phyloP scores from a whole-genome alignment of 1,140 invertebrate species.

The Achatina immaculata region DNA sequence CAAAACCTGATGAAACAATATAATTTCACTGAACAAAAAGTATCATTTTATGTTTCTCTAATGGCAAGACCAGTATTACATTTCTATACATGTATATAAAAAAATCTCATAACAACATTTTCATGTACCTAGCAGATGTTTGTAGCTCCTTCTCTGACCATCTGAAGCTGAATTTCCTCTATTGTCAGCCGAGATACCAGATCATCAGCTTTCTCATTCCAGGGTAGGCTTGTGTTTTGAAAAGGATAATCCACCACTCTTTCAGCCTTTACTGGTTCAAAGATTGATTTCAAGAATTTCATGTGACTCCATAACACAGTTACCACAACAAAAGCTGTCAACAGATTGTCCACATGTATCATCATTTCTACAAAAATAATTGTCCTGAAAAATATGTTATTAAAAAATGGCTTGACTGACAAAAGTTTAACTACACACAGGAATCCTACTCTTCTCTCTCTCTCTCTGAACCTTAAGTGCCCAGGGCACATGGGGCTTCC shows the following conservation, averaged over 20 bases:
- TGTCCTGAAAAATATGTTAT: background rate
- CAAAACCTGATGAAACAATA: too few relatives aligned
- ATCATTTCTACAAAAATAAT: background rate
- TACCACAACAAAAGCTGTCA: background rate
- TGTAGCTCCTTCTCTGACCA: constrained; percentile 63
- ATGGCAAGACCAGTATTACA: too few relatives aligned
- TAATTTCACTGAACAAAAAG: too few relatives aligned
- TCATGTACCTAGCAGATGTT: too few relatives aligned
- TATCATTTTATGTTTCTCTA: too few relatives aligned
- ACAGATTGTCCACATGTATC: background rate
- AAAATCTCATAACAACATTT: too few relatives aligned
- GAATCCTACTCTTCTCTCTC: too few relatives aligned
- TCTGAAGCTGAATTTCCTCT: constrained; percentile 63
- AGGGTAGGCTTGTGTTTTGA: constrained; percentile 57
- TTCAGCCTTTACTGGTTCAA: background rate
- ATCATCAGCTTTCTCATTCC: constrained; percentile 65
- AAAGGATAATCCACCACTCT: constrained; percentile 56
- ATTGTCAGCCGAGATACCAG: constrained; percentile 61
- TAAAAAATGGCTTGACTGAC: too few relatives aligned
- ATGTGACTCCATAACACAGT: background rate
- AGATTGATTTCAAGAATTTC: background rate
- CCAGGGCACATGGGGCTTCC: too few relatives aligned
- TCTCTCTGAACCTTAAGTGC: too few relatives aligned
- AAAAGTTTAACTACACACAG: too few relatives aligned
- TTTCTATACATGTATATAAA: too few relatives aligned